Evolutionary conservation across 2,797 vertebrate species (phyloP), one percentile per base, ranked within the genome.

Genomic region (Salmo trutta): DNA sequence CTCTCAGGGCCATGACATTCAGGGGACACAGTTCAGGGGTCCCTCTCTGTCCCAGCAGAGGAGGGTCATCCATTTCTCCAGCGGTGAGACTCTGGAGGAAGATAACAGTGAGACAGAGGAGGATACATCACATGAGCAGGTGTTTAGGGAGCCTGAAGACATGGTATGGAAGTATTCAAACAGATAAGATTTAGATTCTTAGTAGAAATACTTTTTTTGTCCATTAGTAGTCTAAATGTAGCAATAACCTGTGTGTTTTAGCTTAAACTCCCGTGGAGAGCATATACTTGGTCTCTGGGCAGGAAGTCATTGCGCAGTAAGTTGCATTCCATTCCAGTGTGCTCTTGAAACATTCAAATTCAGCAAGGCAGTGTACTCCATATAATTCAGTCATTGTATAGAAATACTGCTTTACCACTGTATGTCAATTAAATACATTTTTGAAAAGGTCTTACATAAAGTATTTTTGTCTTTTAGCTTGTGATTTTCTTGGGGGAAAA

Each of bases 61-160:
- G 77, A 95, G 82, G 79, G 74, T 94, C 21, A 91, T 96, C 80
- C 80, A 95, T 81, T 96, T 96, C 84, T 87, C 88, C 64, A 95
- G 87, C 7, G 94, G 95, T 56, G 95, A 96, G 79, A 92, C 85
- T 51, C 81, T 95, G 84, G 93, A 93, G 51, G 90, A 93, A 68
- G 89, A 86, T 1, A 90, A 89, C 65, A 86, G 89, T 1, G 89
- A 92, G 2, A 90, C 91, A 66, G 86, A 90, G 6, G 75, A 86
- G 47, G 81, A 83, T 54, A 72, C 29, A 3, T 59, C 77, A 59
- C 71, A 72, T 52, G 68, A 72, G 17, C 71, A 74, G 33, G 77
- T 84, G 19, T 86, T 88, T 77, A 76, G 56, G 16, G 87, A 83
- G 3, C 68, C 85, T 12, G n/a, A 74, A 72, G 75, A 89, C 19